phyloP scores from a whole-genome alignment of 2,888 invertebrate genomes.

The Rhamnusium bicolor region DNA sequence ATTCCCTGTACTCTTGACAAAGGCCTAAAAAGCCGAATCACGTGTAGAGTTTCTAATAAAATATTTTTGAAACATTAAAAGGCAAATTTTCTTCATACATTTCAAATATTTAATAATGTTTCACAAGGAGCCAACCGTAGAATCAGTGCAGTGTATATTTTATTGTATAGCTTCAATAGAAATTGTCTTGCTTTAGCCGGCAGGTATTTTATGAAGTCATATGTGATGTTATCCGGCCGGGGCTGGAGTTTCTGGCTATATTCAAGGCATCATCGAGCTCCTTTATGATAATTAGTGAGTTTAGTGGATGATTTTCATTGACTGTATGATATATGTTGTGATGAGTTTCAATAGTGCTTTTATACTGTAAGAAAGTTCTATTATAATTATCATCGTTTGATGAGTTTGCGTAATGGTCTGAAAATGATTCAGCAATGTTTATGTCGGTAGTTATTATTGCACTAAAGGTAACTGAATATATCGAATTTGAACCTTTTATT shows the following conservation, averaged over 20 bases:
- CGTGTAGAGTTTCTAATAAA: no score
- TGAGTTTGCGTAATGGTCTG: no score
- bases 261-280: slow-evolving; percentile 17
- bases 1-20: no score
- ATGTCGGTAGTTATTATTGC: not conserved
- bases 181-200: not conserved
- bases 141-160: no score
- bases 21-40: no score
- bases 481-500: no score
- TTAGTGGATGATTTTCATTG: not conserved
- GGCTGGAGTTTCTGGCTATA: not conserved
- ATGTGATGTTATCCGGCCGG: slow-evolving; percentile 15
- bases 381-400: not conserved
- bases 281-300: not conserved
- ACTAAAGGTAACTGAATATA: no score
- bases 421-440: not conserved
- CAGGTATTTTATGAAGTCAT: slow-evolving; percentile 12
- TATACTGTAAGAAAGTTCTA: not conserved
- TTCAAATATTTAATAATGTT: no score
- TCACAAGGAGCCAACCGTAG: no score
- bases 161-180: slow-evolving; percentile 9
- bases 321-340: not conserved
- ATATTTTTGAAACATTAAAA: no score
- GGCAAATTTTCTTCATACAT: no score
- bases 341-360: not conserved